Conservation (phyloP, 1,140 invertebrate genomes). For the Melitaea cinxia region DNA sequence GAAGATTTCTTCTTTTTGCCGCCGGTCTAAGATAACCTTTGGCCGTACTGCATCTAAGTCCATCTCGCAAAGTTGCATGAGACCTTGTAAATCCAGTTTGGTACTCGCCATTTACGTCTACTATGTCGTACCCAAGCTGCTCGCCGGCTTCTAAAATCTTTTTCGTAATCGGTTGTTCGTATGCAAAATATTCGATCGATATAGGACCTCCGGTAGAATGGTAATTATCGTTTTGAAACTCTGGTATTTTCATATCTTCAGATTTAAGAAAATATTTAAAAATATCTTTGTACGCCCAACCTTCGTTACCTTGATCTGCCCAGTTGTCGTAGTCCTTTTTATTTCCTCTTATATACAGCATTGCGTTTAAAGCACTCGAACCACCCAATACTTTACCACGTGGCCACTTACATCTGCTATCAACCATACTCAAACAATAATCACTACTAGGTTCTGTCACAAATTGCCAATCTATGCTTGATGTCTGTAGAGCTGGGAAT, state of each 20-base stretch:
- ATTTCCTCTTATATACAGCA: conserved; percentile 95
- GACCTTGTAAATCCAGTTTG: conserved; percentile 88
- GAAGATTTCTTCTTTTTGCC: conserved; percentile 87
- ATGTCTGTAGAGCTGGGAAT: conserved; percentile 88
- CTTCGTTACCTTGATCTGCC: conserved; percentile 86
- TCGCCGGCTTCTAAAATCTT: conserved; percentile 86
- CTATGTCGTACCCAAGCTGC: conserved; percentile 87
- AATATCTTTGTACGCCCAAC: conserved; percentile 89
- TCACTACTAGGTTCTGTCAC: conserved; percentile 86
- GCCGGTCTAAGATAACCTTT: conserved; percentile 90
- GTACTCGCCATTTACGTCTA: conserved; percentile 89
- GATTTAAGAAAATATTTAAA: conserved; percentile 91
- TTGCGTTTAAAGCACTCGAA: conserved; percentile 91
- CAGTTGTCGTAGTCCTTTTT: conserved; percentile 92
- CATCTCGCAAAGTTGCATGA: conserved; percentile 90
- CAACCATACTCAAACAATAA: conserved; percentile 85
- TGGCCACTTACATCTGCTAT: conserved; percentile 86
- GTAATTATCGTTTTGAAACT: conserved; percentile 83
- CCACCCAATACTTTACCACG: conserved; percentile 91
- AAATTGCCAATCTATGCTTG: conserved; percentile 90
- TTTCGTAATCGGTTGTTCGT: conserved; percentile 83
- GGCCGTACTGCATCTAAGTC: conserved; percentile 90
- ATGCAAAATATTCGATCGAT: conserved; percentile 85
- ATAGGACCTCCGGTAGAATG: conserved; percentile 87
- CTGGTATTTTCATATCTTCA: conserved; percentile 86